Evolutionary conservation across 2,113 vertebrate species (phyloP).

Genomic region (Osmerus eperlanus): DNA sequence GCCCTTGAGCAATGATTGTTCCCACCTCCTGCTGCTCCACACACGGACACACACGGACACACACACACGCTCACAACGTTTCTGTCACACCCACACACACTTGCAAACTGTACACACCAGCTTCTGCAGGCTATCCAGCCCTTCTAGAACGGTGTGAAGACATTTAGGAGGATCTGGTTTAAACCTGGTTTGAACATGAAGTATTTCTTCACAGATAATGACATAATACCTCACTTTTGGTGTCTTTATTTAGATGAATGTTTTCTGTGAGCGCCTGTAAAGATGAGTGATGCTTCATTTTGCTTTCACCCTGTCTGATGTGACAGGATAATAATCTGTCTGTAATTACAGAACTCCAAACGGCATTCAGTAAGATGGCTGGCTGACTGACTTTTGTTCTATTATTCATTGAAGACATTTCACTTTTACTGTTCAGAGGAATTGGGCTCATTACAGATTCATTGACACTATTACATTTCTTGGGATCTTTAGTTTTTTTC

Average conservation of each 20-base stretch:
- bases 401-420: conserved; percentile 22
- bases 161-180: too few relatives aligned
- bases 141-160: too few relatives aligned
- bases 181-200: too few relatives aligned
- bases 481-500: background rate
- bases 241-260: background rate
- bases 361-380: background rate
- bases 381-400: background rate
- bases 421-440: conserved; percentile 11
- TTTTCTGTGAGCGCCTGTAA: background rate
- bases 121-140: background rate
- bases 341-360: background rate
- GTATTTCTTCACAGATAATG: too few relatives aligned
- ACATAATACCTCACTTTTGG: background rate
- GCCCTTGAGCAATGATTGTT: conserved; percentile 42
- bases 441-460: conserved; percentile 13
- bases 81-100: conserved; percentile 15
- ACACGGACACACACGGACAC: conserved; percentile 7
- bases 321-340: background rate
- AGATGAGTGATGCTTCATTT: background rate
- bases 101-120: background rate
- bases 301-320: background rate
- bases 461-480: conserved; percentile 2
- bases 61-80: conserved; percentile 24
- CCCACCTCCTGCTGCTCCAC: conserved; percentile 46